phyloP scores from a whole-genome alignment of 2,797 vertebrate species.

The Clangula hyemalis region DNA sequence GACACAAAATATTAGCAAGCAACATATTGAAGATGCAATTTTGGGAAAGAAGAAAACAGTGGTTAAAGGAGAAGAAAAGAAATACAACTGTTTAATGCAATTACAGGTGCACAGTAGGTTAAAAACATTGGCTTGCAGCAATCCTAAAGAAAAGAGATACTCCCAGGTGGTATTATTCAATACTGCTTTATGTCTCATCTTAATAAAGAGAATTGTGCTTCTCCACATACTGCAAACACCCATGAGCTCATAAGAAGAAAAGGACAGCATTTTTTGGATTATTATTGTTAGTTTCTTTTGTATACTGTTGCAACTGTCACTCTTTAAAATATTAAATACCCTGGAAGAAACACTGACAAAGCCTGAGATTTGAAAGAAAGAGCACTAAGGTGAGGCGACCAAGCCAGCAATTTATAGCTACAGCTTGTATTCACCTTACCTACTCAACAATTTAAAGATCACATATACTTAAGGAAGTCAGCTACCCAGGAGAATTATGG shows the following conservation, averaged over 20 bases:
- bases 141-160: not conserved
- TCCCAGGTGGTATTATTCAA: not conserved
- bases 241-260: conserved; percentile 17
- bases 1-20: not conserved
- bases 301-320: conserved; percentile 1
- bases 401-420: not conserved
- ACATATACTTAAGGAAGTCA: not conserved
- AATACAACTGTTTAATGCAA: not conserved
- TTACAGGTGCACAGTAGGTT: not conserved
- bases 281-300: not conserved
- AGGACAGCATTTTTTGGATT: conserved; percentile 4
- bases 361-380: conserved; percentile 44
- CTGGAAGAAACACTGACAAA: conserved; percentile 53
- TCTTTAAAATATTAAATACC: conserved; percentile 66
- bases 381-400: not conserved
- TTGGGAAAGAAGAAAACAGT: not conserved
- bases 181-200: not conserved
- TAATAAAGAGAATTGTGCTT: conserved; percentile 15
- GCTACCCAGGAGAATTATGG: not conserved
- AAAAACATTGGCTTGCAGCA: not conserved
- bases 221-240: not conserved
- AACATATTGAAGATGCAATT: not conserved
- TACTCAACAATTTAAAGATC: conserved; percentile 43
- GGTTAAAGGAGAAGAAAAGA: not conserved
- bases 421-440: not conserved